Conservation (phyloP, 2,888 invertebrate species). For the Alcis repandata region DNA sequence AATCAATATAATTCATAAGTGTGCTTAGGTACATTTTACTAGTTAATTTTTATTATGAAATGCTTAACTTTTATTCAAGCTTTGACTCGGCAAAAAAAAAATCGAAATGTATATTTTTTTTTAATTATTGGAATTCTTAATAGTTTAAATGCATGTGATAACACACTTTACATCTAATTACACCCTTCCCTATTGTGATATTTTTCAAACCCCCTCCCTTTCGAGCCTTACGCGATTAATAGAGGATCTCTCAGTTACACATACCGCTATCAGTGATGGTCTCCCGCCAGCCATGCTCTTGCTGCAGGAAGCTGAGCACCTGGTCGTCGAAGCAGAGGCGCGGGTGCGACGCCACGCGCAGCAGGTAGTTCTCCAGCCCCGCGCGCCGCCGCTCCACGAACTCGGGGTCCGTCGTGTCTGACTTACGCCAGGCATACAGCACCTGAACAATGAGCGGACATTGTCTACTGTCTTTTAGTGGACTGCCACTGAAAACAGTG, state of each 20-base stretch:
- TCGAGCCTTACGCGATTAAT: too few species aligned
- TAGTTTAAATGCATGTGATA: too few species aligned
- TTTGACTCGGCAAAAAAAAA: too few species aligned
- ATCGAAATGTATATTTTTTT: too few species aligned
- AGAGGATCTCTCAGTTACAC: too few species aligned
- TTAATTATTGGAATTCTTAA: too few species aligned
- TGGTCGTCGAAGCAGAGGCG: slow-evolving; percentile 91
- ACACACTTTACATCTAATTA: too few species aligned
- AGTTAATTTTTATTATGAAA: too few species aligned
- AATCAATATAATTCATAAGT: not conserved
- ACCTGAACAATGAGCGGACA: slow-evolving; percentile 67
- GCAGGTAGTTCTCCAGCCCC: slow-evolving; percentile 92
- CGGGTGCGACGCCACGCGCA: slow-evolving; percentile 92
- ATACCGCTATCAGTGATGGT: slow-evolving; percentile 91
- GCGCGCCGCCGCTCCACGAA: slow-evolving; percentile 94
- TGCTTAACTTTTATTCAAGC: too few species aligned
- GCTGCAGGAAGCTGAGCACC: slow-evolving; percentile 92
- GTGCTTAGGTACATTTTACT: not conserved
- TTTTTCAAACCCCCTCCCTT: too few species aligned
- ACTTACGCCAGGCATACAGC: slow-evolving; percentile 92
- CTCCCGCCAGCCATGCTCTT: slow-evolving; percentile 93
- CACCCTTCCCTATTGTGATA: too few species aligned
- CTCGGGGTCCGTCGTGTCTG: slow-evolving; percentile 94
- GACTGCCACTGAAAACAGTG: too few species aligned
- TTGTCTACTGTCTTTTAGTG: not conserved